Base-by-base conservation (phyloP, 2,888 invertebrate species). In the Thymelicus lineola region DNA sequence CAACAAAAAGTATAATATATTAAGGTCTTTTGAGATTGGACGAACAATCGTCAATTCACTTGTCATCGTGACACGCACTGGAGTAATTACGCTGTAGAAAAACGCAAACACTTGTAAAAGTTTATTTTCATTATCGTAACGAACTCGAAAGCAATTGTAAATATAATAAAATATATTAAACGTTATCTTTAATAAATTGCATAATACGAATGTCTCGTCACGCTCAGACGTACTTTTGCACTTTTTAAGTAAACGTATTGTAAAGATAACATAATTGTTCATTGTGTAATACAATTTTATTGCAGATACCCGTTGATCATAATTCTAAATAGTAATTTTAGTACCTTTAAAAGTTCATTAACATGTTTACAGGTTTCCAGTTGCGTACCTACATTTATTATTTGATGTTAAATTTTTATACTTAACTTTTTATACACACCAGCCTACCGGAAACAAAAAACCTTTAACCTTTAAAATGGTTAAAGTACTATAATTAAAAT, bases 201-300 rank as follows among this genome's bases (percentile, higher is more conserved):
- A 46, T 20, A 57, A 45, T 28, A 55, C 55, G 55, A 55, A 20
- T 45, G 48, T 57, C 46, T 12, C 15, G 12, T 53, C 53, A 53
- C 15, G 53, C 35, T 57, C 15, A 46, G 15, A 9, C 15, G 20
- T 38, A 1, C 12, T 61, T 55, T 62, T 68, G 45, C 55, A 6
- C 35, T 17, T 15, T 55, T 67, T 67, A 62, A 68, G 62, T 62
- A 46, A 55, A 62, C 57, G 50, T 67, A 68, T 62, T 62, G 12
- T 62, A 35, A 46, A 57, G 68, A 68, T 68, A 68, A 57, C 59
- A 36, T 28, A 46, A 66, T 55, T 12, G 35, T 46, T 57, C 28
- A 42, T 55, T 55, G 38, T 57, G 20, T 6, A 38, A 38, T 36
- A 53, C 9, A 63, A 15, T 57, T 62, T 17, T 55, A 50, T 55